Evolutionary conservation across 2,113 vertebrate genomes (phyloP).

Genomic region (Phyllopteryx taeniolatus): DNA sequence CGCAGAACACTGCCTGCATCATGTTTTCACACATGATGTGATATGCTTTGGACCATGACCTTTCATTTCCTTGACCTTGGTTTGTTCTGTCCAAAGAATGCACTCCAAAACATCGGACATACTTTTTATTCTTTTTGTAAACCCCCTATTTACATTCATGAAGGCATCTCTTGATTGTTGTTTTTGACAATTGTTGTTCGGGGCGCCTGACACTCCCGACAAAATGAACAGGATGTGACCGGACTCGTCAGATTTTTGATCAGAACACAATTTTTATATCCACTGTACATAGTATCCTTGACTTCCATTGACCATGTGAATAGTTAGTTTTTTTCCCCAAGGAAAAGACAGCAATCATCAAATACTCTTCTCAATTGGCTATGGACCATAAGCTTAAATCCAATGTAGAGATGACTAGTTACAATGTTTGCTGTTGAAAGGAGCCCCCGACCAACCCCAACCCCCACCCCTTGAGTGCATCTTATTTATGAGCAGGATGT

Average conservation of each 20-base stretch:
- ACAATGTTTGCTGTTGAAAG: constrained; percentile 13
- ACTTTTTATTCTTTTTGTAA: too few species aligned
- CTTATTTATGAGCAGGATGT: constrained; percentile 57
- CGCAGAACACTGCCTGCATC: background rate
- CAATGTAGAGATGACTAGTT: constrained; percentile 14
- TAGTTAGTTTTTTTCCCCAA: background rate
- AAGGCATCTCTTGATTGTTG: too few species aligned
- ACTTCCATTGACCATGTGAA: too few species aligned
- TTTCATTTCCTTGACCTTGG: background rate
- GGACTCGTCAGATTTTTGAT: too few species aligned
- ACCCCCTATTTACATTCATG: too few species aligned
- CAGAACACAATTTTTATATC: too few species aligned
- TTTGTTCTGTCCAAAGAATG: background rate
- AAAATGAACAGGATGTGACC: too few species aligned
- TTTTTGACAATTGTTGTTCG: too few species aligned
- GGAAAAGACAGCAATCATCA: background rate
- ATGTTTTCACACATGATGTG: background rate
- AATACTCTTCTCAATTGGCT: constrained; percentile 4
- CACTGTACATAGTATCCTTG: too few species aligned
- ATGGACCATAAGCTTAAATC: constrained; percentile 23
- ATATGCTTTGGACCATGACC: background rate
- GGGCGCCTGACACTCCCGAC: too few species aligned
- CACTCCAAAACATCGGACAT: background rate
- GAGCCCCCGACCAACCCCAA: constrained; percentile 8
- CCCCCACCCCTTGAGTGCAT: constrained; percentile 34